These are phyloP conservation scores for Ophonus ardosiacus DNA, from an alignment of 2,888 invertebrate genomes.

Conservation along the genomic window DNA sequence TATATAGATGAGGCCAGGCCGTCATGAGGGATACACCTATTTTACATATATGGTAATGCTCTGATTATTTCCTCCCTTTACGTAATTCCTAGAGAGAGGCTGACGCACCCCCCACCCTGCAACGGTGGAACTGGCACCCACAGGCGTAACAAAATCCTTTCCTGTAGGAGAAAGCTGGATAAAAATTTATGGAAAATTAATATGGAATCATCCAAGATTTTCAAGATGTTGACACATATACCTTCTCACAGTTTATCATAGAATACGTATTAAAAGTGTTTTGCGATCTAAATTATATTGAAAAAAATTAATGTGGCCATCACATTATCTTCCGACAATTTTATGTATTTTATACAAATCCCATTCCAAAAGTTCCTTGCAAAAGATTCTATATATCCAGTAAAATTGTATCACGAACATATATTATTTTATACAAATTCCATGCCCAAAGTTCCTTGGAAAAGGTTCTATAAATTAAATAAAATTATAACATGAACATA, in stretches of 20 bases:
- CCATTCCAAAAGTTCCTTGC: too few species aligned
- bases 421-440: too few species aligned
- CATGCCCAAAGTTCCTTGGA: too few species aligned
- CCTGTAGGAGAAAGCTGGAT: not conserved
- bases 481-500: too few species aligned
- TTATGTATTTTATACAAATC: too few species aligned
- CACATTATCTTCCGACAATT: too few species aligned
- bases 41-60: slow-evolving; percentile 62
- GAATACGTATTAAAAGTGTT: too few species aligned
- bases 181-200: not conserved
- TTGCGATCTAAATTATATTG: too few species aligned
- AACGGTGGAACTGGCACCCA: slow-evolving; percentile 8
- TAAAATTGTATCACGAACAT: too few species aligned
- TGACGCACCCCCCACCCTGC: not conserved
- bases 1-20: slow-evolving; percentile 56
- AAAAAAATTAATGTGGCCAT: too few species aligned
- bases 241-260: not conserved
- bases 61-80: slow-evolving; percentile 60
- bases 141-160: not conserved
- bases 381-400: too few species aligned
- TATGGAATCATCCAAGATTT: not conserved
- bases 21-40: slow-evolving; percentile 55
- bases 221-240: not conserved
- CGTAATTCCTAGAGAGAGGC: slow-evolving; percentile 54
- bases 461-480: too few species aligned